These are phyloP conservation scores for Caenorhabditis tropicalis DNA, from an alignment of 1,140 invertebrate genomes.

Conservation along the genomic window DNA sequence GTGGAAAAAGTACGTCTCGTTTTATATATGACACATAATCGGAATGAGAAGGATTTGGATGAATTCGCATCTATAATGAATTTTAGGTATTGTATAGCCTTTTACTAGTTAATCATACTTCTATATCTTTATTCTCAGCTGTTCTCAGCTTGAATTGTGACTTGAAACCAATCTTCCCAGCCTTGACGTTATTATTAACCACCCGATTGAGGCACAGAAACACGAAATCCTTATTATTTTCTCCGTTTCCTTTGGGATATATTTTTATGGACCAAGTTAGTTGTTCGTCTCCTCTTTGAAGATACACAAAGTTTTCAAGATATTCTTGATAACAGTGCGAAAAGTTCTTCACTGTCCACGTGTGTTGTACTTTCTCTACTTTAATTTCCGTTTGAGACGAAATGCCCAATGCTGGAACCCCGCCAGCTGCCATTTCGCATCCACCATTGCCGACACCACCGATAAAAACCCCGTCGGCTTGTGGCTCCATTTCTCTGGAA, in stretches of 20 bases:
- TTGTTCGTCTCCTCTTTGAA: constrained; percentile 66
- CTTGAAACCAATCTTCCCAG: constrained; percentile 69
- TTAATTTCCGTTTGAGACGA: constrained; percentile 70
- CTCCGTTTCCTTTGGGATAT: constrained; percentile 71
- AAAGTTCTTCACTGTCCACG: constrained; percentile 72
- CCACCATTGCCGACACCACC: constrained; percentile 54
- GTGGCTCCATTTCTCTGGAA: constrained; percentile 56
- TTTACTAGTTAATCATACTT: constrained; percentile 39
- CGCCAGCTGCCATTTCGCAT: constrained; percentile 19
- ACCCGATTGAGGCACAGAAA: constrained; percentile 71
- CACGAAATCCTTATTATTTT: constrained; percentile 71
- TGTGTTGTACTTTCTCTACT: constrained; percentile 64
- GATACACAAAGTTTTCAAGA: constrained; percentile 69
- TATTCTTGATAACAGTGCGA: constrained; percentile 66
- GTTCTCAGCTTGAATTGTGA: constrained; percentile 70
- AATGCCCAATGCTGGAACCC: constrained; percentile 52
- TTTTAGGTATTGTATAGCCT: neutral
- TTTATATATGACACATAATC: constrained; percentile 72
- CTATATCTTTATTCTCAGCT: constrained; percentile 70
- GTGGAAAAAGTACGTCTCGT: constrained; percentile 70
- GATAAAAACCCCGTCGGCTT: constrained; percentile 56
- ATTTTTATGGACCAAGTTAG: constrained; percentile 72
- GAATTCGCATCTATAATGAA: constrained; percentile 66
- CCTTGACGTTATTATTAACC: constrained; percentile 38
- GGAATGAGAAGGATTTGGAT: constrained; percentile 71